Conservation (phyloP, 2,113 vertebrate genomes). For the Lophotis ruficrista region DNA sequence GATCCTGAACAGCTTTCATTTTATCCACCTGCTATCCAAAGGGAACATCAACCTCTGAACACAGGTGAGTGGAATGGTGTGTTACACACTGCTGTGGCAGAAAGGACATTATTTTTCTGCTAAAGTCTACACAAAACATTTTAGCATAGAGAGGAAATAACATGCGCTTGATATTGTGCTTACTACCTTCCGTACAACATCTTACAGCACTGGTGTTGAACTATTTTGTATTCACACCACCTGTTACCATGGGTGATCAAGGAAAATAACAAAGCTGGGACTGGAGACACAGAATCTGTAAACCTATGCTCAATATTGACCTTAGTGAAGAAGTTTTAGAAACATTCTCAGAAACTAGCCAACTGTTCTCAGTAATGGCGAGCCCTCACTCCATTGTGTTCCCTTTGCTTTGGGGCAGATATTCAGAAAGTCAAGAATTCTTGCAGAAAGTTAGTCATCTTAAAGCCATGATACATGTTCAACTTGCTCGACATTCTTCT, state of each 20-base stretch:
- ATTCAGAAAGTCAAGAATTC: background rate
- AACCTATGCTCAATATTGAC: background rate
- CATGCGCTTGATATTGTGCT: background rate
- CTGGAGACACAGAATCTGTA: background rate
- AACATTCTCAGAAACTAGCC: background rate
- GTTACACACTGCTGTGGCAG: accelerated
- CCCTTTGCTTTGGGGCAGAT: background rate
- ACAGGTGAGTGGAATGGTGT: accelerated
- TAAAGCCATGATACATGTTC: accelerated
- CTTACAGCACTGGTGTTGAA: background rate
- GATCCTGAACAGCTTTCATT: background rate
- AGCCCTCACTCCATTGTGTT: background rate
- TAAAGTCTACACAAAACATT: background rate
- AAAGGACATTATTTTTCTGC: background rate
- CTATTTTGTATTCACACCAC: background rate
- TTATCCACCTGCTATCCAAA: background rate
- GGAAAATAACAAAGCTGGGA: background rate
- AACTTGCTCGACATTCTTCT: background rate
- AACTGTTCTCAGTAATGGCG: accelerated
- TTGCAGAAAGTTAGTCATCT: background rate
- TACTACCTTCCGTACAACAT: background rate
- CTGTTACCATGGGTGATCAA: background rate
- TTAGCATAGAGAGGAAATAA: background rate
- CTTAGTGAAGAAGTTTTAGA: background rate
- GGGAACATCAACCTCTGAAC: background rate